Evolutionary conservation across 2,797 vertebrate genomes (phyloP).

Genomic region (Ciconia nigra): DNA sequence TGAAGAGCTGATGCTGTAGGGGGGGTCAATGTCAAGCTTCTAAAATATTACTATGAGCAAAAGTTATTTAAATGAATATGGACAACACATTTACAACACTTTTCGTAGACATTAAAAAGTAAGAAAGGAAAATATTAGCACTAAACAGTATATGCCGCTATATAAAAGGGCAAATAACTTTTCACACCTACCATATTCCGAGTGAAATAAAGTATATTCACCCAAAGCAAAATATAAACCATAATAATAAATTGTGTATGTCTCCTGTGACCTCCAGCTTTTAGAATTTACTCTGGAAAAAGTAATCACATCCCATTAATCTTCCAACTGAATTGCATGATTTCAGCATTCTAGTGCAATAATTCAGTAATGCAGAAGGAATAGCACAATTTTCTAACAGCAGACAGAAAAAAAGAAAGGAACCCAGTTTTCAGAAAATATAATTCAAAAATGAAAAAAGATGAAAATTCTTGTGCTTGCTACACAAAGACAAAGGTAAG

Average conservation of each 20-base stretch:
- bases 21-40: neutral
- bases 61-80: neutral
- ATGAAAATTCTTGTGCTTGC: neutral
- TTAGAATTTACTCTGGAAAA: neutral
- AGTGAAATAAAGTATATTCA: neutral
- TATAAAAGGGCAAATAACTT: neutral
- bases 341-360: neutral
- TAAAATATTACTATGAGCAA: neutral
- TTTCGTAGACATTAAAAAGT: neutral
- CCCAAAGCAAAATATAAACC: neutral
- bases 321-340: neutral
- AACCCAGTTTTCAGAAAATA: neutral
- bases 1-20: neutral
- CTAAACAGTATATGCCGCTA: neutral
- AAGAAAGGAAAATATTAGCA: neutral
- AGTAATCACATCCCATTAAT: neutral
- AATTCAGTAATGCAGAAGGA: neutral
- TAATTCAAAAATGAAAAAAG: neutral
- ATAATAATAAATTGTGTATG: neutral
- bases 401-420: neutral
- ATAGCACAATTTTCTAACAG: neutral
- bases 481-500: neutral
- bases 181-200: neutral
- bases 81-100: neutral
- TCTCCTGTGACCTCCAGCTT: neutral